Base-by-base conservation (phyloP, 2,888 invertebrate species). In the Hymenopus coronatus region DNA sequence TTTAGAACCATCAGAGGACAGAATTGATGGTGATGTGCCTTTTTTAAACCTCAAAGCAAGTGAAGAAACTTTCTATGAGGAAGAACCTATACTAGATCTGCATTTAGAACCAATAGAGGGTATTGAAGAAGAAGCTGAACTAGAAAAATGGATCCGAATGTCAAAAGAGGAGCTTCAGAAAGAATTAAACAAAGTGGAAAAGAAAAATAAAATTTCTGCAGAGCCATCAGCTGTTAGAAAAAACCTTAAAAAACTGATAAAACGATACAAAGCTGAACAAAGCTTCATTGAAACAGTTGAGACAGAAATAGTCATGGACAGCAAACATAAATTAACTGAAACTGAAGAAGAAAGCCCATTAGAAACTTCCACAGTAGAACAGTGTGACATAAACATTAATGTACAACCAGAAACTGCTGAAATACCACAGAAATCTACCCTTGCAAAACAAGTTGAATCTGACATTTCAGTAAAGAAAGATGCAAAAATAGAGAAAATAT, bases 251-350 rank as follows among this genome's bases (percentile, higher is more conserved):
- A 85, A 33, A 27, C 20, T 83, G 9, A 87, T 28, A 84, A 88
- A 27, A n/a, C 28, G 27, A 40, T 87, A 87, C 27, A 87, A 9
- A 70, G 81, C 81, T 82, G 54, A 70, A 20, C 54, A 70, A 20
- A 54, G 54, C 20, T 3, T 54, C 54, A 54, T 14, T 15, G 8
- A 54, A 54, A 54, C 54, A 15, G 15, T 4, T 70, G 54, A 70
- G 4, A 70, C 54, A 70, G 54, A 70, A 70, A 20, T 2, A 1
- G 25, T 14, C 6, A 20, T 20, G 82, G 91, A 91, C 70, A 33
- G 27, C n/a, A 84, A 84, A 46, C 88, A 88, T 86, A 87, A 87
- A 28, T 70, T 83, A n/a, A 20, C 25, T 28, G 84, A 87, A 40
- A 82, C 28, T 82, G 82, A 33, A 83, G 84, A 40, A 15, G 82